phyloP scores from a whole-genome alignment of 2,797 vertebrate species.

The Micromesistius poutassou region DNA sequence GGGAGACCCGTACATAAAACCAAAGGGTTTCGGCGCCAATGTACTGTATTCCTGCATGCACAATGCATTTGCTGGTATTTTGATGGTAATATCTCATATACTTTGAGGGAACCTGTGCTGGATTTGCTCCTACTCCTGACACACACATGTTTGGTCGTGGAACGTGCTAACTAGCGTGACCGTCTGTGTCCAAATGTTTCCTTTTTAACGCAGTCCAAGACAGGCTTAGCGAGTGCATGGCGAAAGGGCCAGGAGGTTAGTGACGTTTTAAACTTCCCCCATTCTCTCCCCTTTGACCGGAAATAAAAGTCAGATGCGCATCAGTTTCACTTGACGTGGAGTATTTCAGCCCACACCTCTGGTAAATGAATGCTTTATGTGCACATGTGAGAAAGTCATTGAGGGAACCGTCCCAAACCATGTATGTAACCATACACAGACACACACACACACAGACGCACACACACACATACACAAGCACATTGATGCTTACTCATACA shows the following conservation, averaged over 20 bases:
- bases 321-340: constrained; percentile 47
- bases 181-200: constrained; percentile 10
- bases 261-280: constrained; percentile 21
- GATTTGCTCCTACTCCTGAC: constrained; percentile 30
- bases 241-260: constrained; percentile 21
- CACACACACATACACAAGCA: neutral
- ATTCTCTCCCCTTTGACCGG: constrained; percentile 13
- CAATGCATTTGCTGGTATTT: constrained; percentile 10
- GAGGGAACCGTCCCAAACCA: constrained; percentile 18
- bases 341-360: constrained; percentile 34
- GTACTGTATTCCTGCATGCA: no score
- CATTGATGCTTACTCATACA: constrained; percentile 5
- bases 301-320: constrained; percentile 34
- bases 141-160: constrained; percentile 12
- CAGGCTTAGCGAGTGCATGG: constrained; percentile 32
- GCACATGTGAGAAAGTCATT: constrained; percentile 39
- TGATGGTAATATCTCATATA: constrained; percentile 22
- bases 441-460: no score
- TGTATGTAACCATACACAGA: neutral
- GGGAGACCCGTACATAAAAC: neutral
- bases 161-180: constrained; percentile 14
- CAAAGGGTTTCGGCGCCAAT: no score
- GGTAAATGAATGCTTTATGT: constrained; percentile 49
- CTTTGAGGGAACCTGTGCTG: constrained; percentile 33
- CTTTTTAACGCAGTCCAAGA: constrained; percentile 10